Evolutionary conservation across 1,140 invertebrate species (phyloP), one percentile per base, ranked within the genome.

Genomic region (Drosophila pallidifrons): DNA sequence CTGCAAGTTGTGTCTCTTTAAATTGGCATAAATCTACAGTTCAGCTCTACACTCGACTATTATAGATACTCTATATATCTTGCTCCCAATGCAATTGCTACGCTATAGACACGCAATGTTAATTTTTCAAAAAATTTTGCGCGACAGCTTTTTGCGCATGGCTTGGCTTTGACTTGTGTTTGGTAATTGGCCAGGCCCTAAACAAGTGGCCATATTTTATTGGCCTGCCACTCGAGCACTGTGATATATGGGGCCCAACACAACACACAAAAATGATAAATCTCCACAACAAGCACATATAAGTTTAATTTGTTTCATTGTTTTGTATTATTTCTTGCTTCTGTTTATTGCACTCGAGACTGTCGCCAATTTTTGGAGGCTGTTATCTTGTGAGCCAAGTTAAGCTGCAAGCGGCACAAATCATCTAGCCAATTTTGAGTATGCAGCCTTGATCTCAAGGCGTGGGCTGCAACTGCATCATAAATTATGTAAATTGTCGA

Each of bases 181-280:
- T 79, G 85, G 83, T 87, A 87, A 88, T 87, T 87, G 83, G 65
- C 71, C 58, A 16, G 71, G 71, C 54, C 76, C 74, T 63, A 51
- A 85, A 65, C 82, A 87, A 82, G 65, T 79, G 68, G 68, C 82
- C 82, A 87, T 87, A 87, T 88, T 77, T 87, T 87, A 87, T 87
- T 86, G 81, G 82, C 76, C 83, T 81, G 81, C 67, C 82, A 88
- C 82, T 87, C 59, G 73, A 55, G 30, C 49, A 7, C 63, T 87
- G 20, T 25, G 83, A 87, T 87, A 87, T 87, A 87, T 83, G 80
- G 41, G 46, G 20, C 20, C 20, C 20, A 25, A 25, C 20, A 25
- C 20, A 25, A 25, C 67, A 25, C 67, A 6, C 16, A 60, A 57
- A 54, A 55, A 89, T 89, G 85, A 89, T 89, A 89, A 79, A 88